Base-by-base conservation (phyloP, 2,797 vertebrate species). In the Anabas testudineus region DNA sequence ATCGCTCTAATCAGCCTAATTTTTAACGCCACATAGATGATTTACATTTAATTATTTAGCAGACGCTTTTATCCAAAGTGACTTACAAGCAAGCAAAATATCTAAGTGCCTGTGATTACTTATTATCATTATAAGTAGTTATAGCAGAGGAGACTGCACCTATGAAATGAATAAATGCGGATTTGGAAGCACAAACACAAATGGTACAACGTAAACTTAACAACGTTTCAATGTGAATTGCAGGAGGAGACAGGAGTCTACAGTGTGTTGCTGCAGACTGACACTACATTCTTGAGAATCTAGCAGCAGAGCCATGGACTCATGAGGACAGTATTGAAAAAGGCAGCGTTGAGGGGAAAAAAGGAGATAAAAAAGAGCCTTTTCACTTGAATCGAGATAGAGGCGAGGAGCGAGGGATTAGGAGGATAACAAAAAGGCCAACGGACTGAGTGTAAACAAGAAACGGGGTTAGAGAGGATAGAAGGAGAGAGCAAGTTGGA, bases 401-500 rank as follows among this genome's bases (percentile, higher is more conserved):
- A 28, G 51, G 57, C 7, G 19, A 85, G 53, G 62, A 83, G 82
- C 8, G 64, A 78, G 72, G 81, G 87, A 90, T 91, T 92, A 90
- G 78, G 60, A 72, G 88, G 82, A 83, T 80, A 84, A 87, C 65
- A 83, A 85, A 88, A 90, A 84, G 81, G 82, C 86, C 84, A 88
- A 78, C 41, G 67, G 81, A 85, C 80, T 79, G 73, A 76, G 88
- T 86, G 89, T 88, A 88, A 90, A 92, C 90, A 89, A 76, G 83
- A 83, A 86, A 88, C 76, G 71, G 82, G 82, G 78, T 89, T 88
- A 84, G 87, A 76, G 78, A 78, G 71, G 84, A 87, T 80, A 60
- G 80, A 71, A 67, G 70, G 62, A 80, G 74, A 69, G 80, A 73
- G 83, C 64, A 63, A 66, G 71, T 59, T 73, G 75, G 56, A 79